phyloP scores from a whole-genome alignment of 2,888 invertebrate genomes.

The Lithosia quadra region DNA sequence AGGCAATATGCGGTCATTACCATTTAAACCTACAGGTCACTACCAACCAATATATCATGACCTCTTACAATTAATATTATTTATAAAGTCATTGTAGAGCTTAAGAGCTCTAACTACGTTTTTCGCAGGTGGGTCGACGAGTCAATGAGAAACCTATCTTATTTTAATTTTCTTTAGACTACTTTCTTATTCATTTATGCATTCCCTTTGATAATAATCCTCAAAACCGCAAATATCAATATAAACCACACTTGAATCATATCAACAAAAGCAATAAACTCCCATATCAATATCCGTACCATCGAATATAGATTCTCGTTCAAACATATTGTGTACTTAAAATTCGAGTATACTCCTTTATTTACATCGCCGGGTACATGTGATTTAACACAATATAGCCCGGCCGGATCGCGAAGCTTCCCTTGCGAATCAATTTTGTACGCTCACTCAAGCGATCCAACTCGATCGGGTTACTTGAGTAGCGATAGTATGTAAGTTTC shows the following conservation, averaged over 20 bases:
- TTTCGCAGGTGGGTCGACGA: conserved; percentile 37
- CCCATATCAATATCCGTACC: conserved; percentile 10
- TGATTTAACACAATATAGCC: conserved; percentile 57
- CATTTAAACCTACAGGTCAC: conserved; percentile 61
- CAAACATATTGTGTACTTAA: conserved; percentile 32
- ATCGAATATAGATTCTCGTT: conserved; percentile 13
- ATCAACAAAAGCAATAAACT: conserved; percentile 14
- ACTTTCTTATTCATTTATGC: background rate
- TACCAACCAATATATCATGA: conserved; percentile 52
- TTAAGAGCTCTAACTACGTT: conserved; percentile 39
- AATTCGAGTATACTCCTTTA: conserved; percentile 35
- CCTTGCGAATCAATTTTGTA: conserved; percentile 54
- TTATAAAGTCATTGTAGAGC: conserved; percentile 1
- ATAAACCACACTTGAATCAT: conserved; percentile 12
- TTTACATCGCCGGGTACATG: conserved; percentile 43
- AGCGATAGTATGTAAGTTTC: conserved; percentile 36
- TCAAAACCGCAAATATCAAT: conserved; percentile 5
- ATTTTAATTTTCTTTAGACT: background rate
- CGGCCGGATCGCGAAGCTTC: conserved; percentile 44
- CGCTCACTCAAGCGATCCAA: conserved; percentile 51
- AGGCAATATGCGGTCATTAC: conserved; percentile 69
- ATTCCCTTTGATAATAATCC: background rate
- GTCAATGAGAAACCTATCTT: too few species aligned
- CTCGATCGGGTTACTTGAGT: conserved; percentile 50
- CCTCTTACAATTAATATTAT: conserved; percentile 49